These are phyloP conservation scores for Sebastes cheni DNA, from an alignment of 2,797 vertebrate species.

Conservation along the genomic window DNA sequence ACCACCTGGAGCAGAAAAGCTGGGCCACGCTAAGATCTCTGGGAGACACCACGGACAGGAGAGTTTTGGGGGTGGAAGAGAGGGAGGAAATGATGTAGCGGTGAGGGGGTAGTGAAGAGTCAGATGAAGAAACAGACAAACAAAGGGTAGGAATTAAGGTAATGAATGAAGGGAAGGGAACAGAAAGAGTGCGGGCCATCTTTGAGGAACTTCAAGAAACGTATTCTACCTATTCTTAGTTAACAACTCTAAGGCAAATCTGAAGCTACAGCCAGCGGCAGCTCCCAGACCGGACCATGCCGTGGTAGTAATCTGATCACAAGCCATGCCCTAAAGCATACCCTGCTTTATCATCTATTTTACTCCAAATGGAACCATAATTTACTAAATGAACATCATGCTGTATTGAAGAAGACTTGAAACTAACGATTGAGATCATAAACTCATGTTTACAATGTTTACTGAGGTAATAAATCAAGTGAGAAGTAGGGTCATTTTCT, in stretches of 20 bases:
- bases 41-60: slow-evolving; percentile 49
- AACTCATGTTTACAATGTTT: rapidly evolving
- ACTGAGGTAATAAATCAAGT: too few species aligned
- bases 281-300: too few species aligned
- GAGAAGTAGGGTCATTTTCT: too few species aligned
- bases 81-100: neutral
- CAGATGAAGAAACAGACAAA: slow-evolving; percentile 9
- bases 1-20: slow-evolving; percentile 78
- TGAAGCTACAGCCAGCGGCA: neutral
- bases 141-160: neutral
- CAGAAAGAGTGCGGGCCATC: neutral
- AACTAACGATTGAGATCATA: rapidly evolving
- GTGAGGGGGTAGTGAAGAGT: neutral
- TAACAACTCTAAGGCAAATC: neutral
- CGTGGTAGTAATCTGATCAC: too few species aligned
- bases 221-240: neutral
- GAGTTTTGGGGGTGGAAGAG: slow-evolving; percentile 7
- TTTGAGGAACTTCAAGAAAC: neutral
- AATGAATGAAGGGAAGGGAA: neutral
- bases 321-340: too few species aligned
- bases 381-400: too few species aligned
- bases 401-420: too few species aligned
- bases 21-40: slow-evolving; percentile 43
- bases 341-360: too few species aligned
- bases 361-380: rapidly evolving